A percentile compares a stretch with the other conserved stretches of the same genome.
Evolutionary conservation across 2,888 invertebrate genomes (phyloP).

Genomic region (Lochmaea crataegi): DNA sequence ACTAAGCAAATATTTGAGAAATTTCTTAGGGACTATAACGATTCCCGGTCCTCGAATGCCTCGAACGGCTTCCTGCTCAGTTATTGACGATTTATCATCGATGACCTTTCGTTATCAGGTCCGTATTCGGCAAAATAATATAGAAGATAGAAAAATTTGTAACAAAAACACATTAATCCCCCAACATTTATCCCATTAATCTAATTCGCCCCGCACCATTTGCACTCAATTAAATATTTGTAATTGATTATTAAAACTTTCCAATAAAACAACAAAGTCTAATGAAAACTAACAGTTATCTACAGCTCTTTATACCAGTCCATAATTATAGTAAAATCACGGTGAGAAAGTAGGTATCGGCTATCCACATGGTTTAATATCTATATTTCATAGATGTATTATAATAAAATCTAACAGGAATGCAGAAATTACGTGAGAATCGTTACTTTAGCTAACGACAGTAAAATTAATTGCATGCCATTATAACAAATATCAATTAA

Average conservation of each 20-base stretch:
- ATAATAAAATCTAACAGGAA: constrained; percentile 14
- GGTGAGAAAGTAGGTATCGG: constrained; percentile 6
- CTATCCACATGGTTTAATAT: neutral
- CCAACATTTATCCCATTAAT: no score
- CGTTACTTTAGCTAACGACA: neutral
- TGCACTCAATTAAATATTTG: no score
- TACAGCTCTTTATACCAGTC: neutral
- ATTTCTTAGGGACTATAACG: constrained; percentile 49
- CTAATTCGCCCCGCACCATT: no score
- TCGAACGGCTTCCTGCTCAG: constrained; percentile 40
- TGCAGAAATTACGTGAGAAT: constrained; percentile 28
- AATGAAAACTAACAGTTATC: neutral
- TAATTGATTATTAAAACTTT: no score
- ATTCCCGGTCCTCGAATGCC: constrained; percentile 39
- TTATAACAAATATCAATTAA: constrained; percentile 22
- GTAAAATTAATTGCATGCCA: constrained; percentile 18
- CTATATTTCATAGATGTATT: constrained; percentile 1
- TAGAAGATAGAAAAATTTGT: no score
- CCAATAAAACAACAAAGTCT: no score
- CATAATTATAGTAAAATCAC: constrained; percentile 1
- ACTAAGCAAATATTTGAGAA: constrained; percentile 56
- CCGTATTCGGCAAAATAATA: neutral
- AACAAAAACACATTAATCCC: no score
- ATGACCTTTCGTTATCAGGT: constrained; percentile 17
- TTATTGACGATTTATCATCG: constrained; percentile 41